Conservation (phyloP, 2,888 invertebrate species). For the Netelia melanura region DNA sequence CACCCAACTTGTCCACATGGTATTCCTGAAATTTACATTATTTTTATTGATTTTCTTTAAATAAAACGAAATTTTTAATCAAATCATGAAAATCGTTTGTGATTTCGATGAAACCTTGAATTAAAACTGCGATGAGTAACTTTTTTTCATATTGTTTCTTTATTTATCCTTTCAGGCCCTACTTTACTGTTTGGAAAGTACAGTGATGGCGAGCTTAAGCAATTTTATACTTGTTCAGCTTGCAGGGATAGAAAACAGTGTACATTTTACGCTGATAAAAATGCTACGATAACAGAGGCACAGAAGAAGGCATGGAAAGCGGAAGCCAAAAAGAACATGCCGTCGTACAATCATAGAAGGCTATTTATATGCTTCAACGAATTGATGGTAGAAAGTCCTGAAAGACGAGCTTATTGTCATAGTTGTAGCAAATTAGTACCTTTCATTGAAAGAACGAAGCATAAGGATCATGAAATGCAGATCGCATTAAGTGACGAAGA, state of each 20-base stretch:
- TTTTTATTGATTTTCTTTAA: no score
- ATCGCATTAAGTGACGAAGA: slow-evolving; percentile 87
- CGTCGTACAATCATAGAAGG: slow-evolving; percentile 86
- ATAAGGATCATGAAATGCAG: slow-evolving; percentile 87
- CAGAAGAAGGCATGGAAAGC: slow-evolving; percentile 86
- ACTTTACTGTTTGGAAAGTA: slow-evolving; percentile 88
- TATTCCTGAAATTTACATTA: slow-evolving; percentile 66
- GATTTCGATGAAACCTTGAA: slow-evolving; percentile 23
- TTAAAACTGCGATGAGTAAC: neutral
- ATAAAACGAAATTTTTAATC: no score
- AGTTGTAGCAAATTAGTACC: slow-evolving; percentile 87
- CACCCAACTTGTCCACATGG: slow-evolving; percentile 92
- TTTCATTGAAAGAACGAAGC: slow-evolving; percentile 82
- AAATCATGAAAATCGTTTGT: no score
- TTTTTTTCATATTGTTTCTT: slow-evolving; percentile 25
- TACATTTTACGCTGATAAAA: slow-evolving; percentile 88
- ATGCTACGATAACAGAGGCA: slow-evolving; percentile 81
- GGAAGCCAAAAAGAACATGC: slow-evolving; percentile 84
- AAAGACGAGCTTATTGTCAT: slow-evolving; percentile 87
- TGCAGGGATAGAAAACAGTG: slow-evolving; percentile 93
- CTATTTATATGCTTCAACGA: slow-evolving; percentile 86
- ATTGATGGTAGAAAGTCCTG: slow-evolving; percentile 80
- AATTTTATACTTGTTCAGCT: slow-evolving; percentile 93
- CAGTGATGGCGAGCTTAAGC: slow-evolving; percentile 84
- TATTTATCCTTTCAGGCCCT: slow-evolving; percentile 84